These are phyloP conservation scores for Campoplex nolae DNA, from an alignment of 2,888 invertebrate genomes.

Conservation along the genomic window DNA sequence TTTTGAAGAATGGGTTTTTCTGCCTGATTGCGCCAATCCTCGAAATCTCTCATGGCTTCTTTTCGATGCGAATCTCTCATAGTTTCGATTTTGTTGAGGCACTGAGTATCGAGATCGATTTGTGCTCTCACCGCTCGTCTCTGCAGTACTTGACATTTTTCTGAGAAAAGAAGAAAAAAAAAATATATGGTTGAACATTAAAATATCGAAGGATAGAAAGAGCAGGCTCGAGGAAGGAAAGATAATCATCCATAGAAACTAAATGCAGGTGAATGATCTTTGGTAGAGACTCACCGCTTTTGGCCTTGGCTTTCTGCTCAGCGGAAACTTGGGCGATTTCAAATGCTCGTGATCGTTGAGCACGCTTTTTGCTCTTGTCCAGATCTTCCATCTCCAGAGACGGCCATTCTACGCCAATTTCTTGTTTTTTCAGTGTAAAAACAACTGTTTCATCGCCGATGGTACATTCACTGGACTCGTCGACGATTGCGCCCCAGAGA, in stretches of 20 bases:
- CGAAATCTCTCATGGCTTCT: slow-evolving; percentile 88
- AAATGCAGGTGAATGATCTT: slow-evolving; percentile 10
- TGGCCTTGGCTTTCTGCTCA: slow-evolving; percentile 86
- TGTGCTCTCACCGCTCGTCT: slow-evolving; percentile 87
- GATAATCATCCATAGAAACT: slow-evolving; percentile 21
- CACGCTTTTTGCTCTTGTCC: slow-evolving; percentile 86
- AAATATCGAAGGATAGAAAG: slow-evolving; percentile 8
- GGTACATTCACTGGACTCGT: slow-evolving; percentile 88
- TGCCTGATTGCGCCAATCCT: slow-evolving; percentile 86
- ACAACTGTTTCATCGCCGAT: slow-evolving; percentile 88
- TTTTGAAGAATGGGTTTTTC: slow-evolving; percentile 74
- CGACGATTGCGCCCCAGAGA: slow-evolving; percentile 87
- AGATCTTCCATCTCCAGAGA: slow-evolving; percentile 86
- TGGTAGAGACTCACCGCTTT: slow-evolving; percentile 75
- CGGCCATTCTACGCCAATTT: slow-evolving; percentile 86
- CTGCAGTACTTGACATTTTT: slow-evolving; percentile 86
- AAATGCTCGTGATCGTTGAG: slow-evolving; percentile 86
- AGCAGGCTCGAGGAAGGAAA: slow-evolving; percentile 1
- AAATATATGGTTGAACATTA: slow-evolving; percentile 1
- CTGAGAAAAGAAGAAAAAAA: slow-evolving; percentile 70
- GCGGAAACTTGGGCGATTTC: slow-evolving; percentile 86
- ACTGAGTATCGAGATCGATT: slow-evolving; percentile 87
- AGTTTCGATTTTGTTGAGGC: slow-evolving; percentile 87
- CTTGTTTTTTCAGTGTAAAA: slow-evolving; percentile 89
- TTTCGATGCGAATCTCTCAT: slow-evolving; percentile 88